Conservation (phyloP, 2,113 vertebrate species). For the Neoarius graeffei region DNA sequence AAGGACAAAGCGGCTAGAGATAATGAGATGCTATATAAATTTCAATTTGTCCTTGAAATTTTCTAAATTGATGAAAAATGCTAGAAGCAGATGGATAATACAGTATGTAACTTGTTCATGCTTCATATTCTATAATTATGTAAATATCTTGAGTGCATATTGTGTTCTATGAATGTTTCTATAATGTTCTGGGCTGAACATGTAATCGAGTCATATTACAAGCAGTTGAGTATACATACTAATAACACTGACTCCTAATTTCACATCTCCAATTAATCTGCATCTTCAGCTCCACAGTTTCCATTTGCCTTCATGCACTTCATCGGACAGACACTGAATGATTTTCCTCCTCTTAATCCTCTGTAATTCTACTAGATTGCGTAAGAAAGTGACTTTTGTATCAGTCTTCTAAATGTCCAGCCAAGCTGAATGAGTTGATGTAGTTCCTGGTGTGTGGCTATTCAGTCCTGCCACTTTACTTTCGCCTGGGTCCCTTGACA, state of each 20-base stretch:
- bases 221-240: neutral
- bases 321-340: neutral
- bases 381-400: neutral
- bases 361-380: neutral
- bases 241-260: neutral
- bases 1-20: no score
- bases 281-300: neutral
- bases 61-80: neutral
- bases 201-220: neutral
- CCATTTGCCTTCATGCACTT: neutral
- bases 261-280: neutral
- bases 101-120: neutral
- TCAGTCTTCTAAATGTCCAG: neutral
- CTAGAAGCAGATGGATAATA: neutral
- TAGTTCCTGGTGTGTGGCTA: neutral
- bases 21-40: no score
- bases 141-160: neutral
- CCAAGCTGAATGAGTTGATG: neutral
- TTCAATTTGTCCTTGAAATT: neutral
- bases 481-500: slow-evolving; percentile 9
- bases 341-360: neutral
- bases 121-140: neutral
- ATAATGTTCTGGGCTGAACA: neutral
- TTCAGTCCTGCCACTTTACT: slow-evolving; percentile 9
- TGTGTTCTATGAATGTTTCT: neutral